Evolutionary conservation across 2,113 vertebrate species (phyloP), one percentile per base, ranked within the genome.

Genomic region (Silurus meridionalis): DNA sequence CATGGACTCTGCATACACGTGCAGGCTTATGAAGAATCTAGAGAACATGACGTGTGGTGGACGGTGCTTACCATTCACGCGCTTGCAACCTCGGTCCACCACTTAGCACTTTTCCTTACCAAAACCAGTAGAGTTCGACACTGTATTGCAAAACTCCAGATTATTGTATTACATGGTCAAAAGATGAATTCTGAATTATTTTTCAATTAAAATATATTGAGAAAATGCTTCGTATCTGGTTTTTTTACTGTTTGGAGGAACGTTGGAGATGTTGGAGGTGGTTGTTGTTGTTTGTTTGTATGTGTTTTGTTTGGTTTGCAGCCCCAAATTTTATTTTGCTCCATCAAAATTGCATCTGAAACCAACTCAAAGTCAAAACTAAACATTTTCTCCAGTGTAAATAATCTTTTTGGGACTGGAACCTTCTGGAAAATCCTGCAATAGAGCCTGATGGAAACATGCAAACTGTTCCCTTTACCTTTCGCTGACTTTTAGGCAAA

Each of bases 21-120:
- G 75, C 57, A 83, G 77, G 86, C 74, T 83, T 77, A 75, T 61
- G 75, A 87, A 89, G 93, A 89, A 91, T 84, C 86, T 91, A 87
- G 91, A 91, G 91, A 92, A 92, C 83, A 90, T 90, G 90, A 88
- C 79, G 88, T 61, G 75, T 87, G 89, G 87, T 91, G 92, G 93
- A 86, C 85, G 66, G 69, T 87, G 88, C 79, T 77, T 83, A 71
- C 71, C 82, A 61, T 85, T 66, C 23, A 77, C 57, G 87, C 88
- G 87, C 86, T 88, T 86, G 90, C 84, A 85, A 79, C 28, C 83
- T 79, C 6, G 50, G 86, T 91, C 86, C 90, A 92, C 90, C 83
- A 92, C 86, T 92, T 94, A 93, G 93, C 94, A 95, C 94, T 95
- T 94, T 94, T 93, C 92, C 90, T 88, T 90, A 91, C 91, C 90